Percentiles rank a stretch among this genome's conserved stretches.
phyloP scores from a whole-genome alignment of 2,113 vertebrate species.

The Pagrus major region DNA sequence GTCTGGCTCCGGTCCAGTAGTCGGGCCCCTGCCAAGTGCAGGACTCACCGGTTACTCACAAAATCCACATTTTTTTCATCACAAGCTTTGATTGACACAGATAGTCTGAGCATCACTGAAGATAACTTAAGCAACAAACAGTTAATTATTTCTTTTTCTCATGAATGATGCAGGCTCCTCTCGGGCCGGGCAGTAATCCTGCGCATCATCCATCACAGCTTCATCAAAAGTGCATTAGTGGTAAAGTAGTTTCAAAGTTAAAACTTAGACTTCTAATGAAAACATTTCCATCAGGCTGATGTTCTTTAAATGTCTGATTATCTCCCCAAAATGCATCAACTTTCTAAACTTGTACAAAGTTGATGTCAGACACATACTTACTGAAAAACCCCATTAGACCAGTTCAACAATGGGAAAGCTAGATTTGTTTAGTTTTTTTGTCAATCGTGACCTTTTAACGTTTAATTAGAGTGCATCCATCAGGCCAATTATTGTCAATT shows the following conservation, averaged over 20 bases:
- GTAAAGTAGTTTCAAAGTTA: constrained; percentile 14
- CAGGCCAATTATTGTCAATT: constrained; percentile 29
- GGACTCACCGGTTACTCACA: constrained; percentile 5
- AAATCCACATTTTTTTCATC: constrained; percentile 10
- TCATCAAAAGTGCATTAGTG: constrained; percentile 48
- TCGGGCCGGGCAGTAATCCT: constrained; percentile 5
- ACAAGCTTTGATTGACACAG: constrained; percentile 11
- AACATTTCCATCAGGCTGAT: neutral
- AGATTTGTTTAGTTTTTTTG: constrained; percentile 25
- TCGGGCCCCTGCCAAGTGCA: constrained; percentile 63
- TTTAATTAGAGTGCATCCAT: constrained; percentile 37
- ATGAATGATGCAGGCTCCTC: constrained; percentile 29
- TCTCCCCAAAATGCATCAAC: constrained; percentile 9
- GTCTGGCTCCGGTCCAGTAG: constrained; percentile 53
- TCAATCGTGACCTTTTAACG: constrained; percentile 21
- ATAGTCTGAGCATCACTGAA: neutral
- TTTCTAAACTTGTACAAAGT: neutral
- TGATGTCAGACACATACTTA: constrained; percentile 4
- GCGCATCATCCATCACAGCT: constrained; percentile 43
- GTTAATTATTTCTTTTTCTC: neutral
- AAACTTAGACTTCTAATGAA: constrained; percentile 32
- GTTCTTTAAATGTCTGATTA: constrained; percentile 8
- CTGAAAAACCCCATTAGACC: constrained; percentile 25
- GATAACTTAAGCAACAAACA: neutral
- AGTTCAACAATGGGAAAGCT: constrained; percentile 4